Conservation (phyloP, 2,888 invertebrate species). For the Pyrrhosoma nymphula region DNA sequence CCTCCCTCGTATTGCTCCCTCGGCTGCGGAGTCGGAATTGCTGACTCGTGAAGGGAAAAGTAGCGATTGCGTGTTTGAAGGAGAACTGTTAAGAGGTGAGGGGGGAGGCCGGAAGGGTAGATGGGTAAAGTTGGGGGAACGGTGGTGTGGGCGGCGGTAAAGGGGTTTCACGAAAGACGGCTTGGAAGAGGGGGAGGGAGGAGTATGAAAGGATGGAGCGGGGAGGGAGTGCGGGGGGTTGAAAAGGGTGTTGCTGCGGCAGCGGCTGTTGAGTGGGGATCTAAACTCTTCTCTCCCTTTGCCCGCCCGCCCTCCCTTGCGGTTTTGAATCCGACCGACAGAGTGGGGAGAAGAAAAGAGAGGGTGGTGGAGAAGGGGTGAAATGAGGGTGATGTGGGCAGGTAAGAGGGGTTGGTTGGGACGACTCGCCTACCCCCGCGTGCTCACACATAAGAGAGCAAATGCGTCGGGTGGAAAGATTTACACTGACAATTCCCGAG, state of each 20-base stretch:
- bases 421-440: not conserved
- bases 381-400: not conserved
- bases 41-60: conserved; percentile 52
- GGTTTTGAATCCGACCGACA: conserved; percentile 3
- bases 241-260: conserved; percentile 24
- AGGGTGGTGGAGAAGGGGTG: not conserved
- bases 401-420: not conserved
- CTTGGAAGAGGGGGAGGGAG: not conserved
- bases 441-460: not conserved
- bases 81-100: not conserved
- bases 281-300: conserved; percentile 1
- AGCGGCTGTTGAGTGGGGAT: conserved; percentile 27
- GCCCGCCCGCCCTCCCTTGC: not conserved
- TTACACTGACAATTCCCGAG: conserved; percentile 20
- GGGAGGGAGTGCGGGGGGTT: not conserved
- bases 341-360: not conserved
- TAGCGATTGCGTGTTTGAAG: conserved; percentile 40
- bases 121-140: not conserved
- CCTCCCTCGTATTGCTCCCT: not conserved
- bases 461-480: conserved; percentile 27
- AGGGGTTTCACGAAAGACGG: not conserved
- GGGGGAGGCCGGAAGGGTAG: not conserved
- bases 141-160: not conserved
- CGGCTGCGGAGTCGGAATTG: conserved; percentile 19
- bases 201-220: not conserved